phyloP scores from a whole-genome alignment of 2,888 invertebrate species.

The Dione juno region DNA sequence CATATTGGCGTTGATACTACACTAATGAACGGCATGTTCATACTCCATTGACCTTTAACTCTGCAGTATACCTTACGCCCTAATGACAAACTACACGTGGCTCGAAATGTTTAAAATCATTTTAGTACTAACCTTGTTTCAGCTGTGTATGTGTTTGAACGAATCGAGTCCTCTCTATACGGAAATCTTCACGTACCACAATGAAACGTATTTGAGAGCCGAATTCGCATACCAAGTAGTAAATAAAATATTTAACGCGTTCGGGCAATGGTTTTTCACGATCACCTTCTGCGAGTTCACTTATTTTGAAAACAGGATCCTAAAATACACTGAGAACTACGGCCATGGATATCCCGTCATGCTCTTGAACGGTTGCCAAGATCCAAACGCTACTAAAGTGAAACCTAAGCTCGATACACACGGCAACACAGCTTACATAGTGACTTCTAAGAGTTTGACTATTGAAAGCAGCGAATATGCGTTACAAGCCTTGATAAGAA shows the following conservation, averaged over 20 bases:
- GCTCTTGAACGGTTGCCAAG: constrained; percentile 70
- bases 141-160: constrained; percentile 48
- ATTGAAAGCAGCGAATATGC: constrained; percentile 64
- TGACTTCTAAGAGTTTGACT: constrained; percentile 65
- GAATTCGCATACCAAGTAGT: constrained; percentile 68
- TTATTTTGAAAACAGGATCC: constrained; percentile 74
- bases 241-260: constrained; percentile 68
- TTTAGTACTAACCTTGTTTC: constrained; percentile 50
- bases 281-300: constrained; percentile 77
- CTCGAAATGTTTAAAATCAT: constrained; percentile 55
- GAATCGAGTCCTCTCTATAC: constrained; percentile 54
- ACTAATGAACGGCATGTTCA: constrained; percentile 65
- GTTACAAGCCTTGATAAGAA: constrained; percentile 64
- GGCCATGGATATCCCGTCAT: constrained; percentile 71
- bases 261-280: constrained; percentile 75
- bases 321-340: constrained; percentile 71
- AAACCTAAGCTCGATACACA: constrained; percentile 73
- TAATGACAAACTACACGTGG: constrained; percentile 49
- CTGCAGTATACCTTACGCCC: constrained; percentile 54
- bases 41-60: constrained; percentile 57
- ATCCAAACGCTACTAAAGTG: constrained; percentile 57
- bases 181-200: constrained; percentile 65
- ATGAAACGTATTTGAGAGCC: constrained; percentile 60
- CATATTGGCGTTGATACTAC: constrained; percentile 56
- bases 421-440: constrained; percentile 70